phyloP scores from a whole-genome alignment of 2,797 vertebrate species.

The Margarornis squamiger region DNA sequence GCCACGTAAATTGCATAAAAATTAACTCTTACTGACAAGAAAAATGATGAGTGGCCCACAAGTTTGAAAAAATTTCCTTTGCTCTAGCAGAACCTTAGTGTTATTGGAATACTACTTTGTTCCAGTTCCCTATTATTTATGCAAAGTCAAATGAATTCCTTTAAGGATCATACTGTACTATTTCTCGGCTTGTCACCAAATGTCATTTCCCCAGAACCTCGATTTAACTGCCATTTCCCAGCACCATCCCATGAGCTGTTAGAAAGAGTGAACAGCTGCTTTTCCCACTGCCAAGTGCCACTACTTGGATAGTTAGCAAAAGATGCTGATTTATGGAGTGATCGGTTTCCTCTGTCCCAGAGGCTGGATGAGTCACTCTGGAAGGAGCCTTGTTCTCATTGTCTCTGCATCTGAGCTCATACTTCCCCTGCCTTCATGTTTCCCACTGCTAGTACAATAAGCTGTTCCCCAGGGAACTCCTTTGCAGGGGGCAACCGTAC shows the following conservation, averaged over 20 bases:
- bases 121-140: neutral
- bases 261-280: slow-evolving; percentile 15
- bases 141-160: neutral
- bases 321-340: slow-evolving; percentile 34
- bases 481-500: neutral
- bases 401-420: slow-evolving; percentile 56
- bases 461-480: slow-evolving; percentile 17
- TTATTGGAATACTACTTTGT: neutral
- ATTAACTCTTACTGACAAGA: neutral
- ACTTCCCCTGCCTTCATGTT: slow-evolving; percentile 54
- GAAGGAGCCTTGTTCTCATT: slow-evolving; percentile 49
- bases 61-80: neutral
- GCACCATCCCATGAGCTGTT: neutral
- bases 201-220: neutral
- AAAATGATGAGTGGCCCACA: neutral
- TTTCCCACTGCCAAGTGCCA: slow-evolving; percentile 8
- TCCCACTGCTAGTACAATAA: slow-evolving; percentile 37
- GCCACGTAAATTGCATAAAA: neutral
- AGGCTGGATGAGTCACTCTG: slow-evolving; percentile 51
- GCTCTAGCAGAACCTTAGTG: neutral
- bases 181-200: neutral
- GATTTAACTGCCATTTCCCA: neutral
- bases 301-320: slow-evolving; percentile 26
- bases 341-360: slow-evolving; percentile 38
- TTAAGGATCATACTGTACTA: neutral